Evolutionary conservation across 1,140 invertebrate genomes (phyloP), one percentile per base, ranked within the genome.

Genomic region (Thalassaphorura encarpata): DNA sequence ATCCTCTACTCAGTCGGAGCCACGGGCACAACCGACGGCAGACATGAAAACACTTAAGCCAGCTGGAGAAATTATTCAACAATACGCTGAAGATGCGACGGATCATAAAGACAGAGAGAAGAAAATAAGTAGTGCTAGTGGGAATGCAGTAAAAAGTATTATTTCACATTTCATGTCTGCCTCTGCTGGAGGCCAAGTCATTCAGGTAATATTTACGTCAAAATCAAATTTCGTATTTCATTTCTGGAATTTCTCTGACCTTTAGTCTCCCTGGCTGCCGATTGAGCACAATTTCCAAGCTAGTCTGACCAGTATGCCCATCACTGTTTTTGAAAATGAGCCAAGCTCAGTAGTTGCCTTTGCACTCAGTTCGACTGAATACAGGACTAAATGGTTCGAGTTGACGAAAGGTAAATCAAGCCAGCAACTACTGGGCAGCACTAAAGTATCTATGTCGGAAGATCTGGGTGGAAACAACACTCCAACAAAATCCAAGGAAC

Each of bases 301-400:
- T 1, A 54, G 72, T 36, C 75, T 77, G 29, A 68, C 77, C 8
- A 74, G 76, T 31, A 77, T 85, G 18, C 85, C 85, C 1, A 76
- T 93, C 8, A 75, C 87, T 13, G 83, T 94, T 0, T 83, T 85
- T 60, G 89, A 93, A 68, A 78, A 79, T 16, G 89, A 96, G 69
- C 83, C 85, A 1, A 90, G 88, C 60, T 93, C 90, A 1, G 85
- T 95, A 45, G 88, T 95, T 54, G 86, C 90, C 0, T 91, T 89
- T 68, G 79, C 87, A 4, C 67, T 95, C 1, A 78, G 81, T 52
- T 85, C 83, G 0, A 67, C 70, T 21, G 84, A 87, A 36, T 89
- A 89, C 64, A 81, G 82, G 54, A 77, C 76, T 36, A 69, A 75
- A 1, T 61, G 84, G 15, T 74, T 79, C 39, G 78, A 82, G 39